Percentiles rank a stretch among this genome's conserved stretches.
These are phyloP conservation scores for Papilio demoleus DNA, from an alignment of 2,888 invertebrate species.

Conservation along the genomic window DNA sequence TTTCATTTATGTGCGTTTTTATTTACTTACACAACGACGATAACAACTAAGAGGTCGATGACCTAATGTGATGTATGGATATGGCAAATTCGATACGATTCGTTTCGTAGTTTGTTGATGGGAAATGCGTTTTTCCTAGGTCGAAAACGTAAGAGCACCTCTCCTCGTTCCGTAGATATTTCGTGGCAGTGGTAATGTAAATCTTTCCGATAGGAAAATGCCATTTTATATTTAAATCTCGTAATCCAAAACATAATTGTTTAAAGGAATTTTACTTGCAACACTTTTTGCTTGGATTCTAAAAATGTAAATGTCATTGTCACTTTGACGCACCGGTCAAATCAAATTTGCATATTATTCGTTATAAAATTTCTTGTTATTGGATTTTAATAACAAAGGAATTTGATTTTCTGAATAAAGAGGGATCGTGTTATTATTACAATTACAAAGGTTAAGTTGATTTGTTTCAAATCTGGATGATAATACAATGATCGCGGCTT, in stretches of 20 bases:
- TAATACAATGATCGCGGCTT: conserved; percentile 94
- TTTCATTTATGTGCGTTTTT: conserved; percentile 46
- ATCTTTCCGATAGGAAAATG: too few relatives aligned
- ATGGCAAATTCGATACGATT: background rate
- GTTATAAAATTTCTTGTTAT: conserved; percentile 23
- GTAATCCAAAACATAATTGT: too few relatives aligned
- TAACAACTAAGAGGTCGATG: conserved; percentile 6
- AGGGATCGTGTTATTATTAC: conserved; percentile 52
- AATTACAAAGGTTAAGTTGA: conserved; percentile 48
- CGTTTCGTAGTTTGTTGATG: too few relatives aligned
- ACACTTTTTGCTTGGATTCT: background rate
- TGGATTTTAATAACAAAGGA: conserved; percentile 14
- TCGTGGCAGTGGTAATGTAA: background rate
- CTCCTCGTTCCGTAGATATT: background rate
- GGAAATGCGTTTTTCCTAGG: background rate
- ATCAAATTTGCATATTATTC: conserved; percentile 10
- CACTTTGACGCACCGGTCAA: background rate
- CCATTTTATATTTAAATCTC: too few relatives aligned
- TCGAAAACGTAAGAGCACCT: background rate
- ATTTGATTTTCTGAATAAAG: conserved; percentile 10
- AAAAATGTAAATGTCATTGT: conserved; percentile 19
- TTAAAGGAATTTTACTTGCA: conserved; percentile 4
- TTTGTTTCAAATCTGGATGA: conserved; percentile 93
- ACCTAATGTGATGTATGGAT: background rate
- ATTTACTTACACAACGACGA: conserved; percentile 1